Percentiles rank a stretch among this genome's conserved stretches.
Evolutionary conservation across 2,113 vertebrate genomes (phyloP).

Genomic region (Megaceryle torquata): DNA sequence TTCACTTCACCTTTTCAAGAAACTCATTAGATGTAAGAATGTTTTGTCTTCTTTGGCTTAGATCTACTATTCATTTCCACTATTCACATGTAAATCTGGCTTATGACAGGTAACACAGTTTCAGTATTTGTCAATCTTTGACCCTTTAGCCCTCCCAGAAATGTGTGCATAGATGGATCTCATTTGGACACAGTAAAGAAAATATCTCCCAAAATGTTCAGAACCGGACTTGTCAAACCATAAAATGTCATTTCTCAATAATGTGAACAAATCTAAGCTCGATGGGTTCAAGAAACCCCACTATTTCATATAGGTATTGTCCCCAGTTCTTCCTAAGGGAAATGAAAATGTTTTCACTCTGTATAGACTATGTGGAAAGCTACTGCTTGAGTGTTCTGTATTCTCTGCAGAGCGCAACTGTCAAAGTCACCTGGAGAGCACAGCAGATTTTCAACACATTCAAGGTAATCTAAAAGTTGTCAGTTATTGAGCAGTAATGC

Average conservation of each 20-base stretch:
- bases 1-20: background rate
- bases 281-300: background rate
- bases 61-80: background rate
- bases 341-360: fast-evolving
- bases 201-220: background rate
- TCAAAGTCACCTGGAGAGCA: background rate
- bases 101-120: background rate
- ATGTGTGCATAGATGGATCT: background rate
- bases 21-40: background rate
- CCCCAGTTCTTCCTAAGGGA: background rate
- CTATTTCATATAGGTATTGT: background rate
- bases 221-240: background rate
- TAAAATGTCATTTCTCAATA: background rate
- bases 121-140: background rate
- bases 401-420: background rate
- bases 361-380: background rate
- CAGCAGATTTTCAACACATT: background rate
- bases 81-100: too few relatives aligned
- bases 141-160: background rate
- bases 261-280: background rate
- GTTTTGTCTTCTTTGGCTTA: background rate
- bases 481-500: background rate
- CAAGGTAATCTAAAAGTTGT: background rate
- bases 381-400: background rate
- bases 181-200: background rate